Evolutionary conservation across 2,113 vertebrate genomes (phyloP).

Genomic region (Megaceryle maxima): DNA sequence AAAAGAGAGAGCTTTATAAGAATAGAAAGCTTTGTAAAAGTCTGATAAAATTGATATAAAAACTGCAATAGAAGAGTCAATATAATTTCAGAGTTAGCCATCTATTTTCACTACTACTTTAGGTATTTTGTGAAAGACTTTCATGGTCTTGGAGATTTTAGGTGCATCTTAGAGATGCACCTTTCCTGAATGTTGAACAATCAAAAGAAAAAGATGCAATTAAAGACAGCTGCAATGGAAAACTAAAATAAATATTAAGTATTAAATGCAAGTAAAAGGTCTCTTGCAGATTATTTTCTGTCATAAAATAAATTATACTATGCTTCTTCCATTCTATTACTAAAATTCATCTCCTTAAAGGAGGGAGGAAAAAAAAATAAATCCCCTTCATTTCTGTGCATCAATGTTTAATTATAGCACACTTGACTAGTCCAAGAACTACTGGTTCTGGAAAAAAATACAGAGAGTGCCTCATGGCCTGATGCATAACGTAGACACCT

Average conservation of each 20-base stretch:
- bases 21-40: conserved; percentile 8
- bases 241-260: not conserved
- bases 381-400: not conserved
- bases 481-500: not conserved
- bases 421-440: not conserved
- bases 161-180: not conserved
- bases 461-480: not conserved
- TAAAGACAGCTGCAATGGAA: not conserved
- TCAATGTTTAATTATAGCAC: not conserved
- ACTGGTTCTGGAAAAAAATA: not conserved
- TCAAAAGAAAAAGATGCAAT: not conserved
- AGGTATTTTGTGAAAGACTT: not conserved
- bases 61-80: conserved; percentile 15
- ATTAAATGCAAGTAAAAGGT: not conserved
- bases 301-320: not conserved
- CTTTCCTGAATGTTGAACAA: not conserved
- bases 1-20: conserved; percentile 4
- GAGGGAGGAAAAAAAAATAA: not conserved
- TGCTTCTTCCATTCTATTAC: not conserved
- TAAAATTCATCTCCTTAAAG: not conserved
- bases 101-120: conserved; percentile 27
- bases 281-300: not conserved
- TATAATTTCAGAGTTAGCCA: not conserved
- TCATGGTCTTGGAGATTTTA: not conserved
- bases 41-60: not conserved